A percentile compares a stretch with the other conserved stretches of the same genome.
Evolutionary conservation across 2,113 vertebrate genomes (phyloP).

Genomic region (Corythornis vintsioides): DNA sequence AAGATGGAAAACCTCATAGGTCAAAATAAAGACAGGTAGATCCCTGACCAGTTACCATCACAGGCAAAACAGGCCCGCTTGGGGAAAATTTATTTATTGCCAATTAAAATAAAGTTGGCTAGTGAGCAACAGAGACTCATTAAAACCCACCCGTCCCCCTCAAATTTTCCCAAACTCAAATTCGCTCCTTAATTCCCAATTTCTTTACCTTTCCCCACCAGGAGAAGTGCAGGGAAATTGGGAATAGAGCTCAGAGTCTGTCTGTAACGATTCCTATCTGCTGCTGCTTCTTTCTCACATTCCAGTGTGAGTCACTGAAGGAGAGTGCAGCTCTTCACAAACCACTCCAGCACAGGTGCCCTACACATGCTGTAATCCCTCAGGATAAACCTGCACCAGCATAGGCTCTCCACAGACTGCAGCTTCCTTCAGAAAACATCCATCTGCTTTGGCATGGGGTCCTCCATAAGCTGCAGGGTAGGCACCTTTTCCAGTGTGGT

Average conservation of each 20-base stretch:
- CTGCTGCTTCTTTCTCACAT: neutral
- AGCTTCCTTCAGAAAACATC: neutral
- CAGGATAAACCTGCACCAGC: neutral
- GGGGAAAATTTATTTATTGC: neutral
- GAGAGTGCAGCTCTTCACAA: neutral
- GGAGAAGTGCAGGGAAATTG: rapidly evolving
- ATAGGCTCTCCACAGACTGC: neutral
- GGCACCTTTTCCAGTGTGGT: neutral
- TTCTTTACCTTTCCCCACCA: too few species aligned
- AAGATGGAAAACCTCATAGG: neutral
- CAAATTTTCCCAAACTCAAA: neutral
- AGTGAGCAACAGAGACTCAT: neutral
- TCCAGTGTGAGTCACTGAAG: neutral
- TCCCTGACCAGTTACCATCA: neutral
- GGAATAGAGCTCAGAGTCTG: neutral
- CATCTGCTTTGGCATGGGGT: neutral
- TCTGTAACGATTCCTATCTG: neutral
- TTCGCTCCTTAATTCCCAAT: neutral
- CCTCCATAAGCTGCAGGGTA: neutral
- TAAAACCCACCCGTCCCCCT: neutral
- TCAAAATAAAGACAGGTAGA: neutral
- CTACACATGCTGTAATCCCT: neutral
- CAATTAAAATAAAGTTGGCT: neutral
- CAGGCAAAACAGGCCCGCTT: neutral
- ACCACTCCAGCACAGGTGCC: neutral